Conservation (phyloP, 2,113 vertebrate species). For the Planiliza haematocheilus region DNA sequence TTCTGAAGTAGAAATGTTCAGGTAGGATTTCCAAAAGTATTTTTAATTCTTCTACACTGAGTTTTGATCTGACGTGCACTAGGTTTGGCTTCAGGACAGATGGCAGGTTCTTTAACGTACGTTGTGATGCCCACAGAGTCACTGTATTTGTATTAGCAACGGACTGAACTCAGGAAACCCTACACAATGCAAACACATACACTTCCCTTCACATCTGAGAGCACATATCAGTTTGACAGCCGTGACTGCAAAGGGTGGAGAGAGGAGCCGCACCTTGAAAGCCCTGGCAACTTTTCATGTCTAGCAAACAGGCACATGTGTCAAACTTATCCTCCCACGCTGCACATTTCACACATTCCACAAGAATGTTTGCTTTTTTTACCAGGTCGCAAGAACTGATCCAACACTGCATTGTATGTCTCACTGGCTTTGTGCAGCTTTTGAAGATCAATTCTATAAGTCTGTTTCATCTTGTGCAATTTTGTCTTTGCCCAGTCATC, state of each 20-base stretch:
- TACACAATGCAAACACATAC: slow-evolving; percentile 42
- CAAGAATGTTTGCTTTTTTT: slow-evolving; percentile 69
- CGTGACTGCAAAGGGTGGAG: slow-evolving; percentile 49
- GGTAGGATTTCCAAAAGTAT: too few species aligned
- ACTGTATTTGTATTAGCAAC: slow-evolving; percentile 26
- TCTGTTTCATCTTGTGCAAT: slow-evolving; percentile 60
- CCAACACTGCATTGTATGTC: slow-evolving; percentile 45
- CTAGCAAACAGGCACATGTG: slow-evolving; percentile 73
- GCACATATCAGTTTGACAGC: slow-evolving; percentile 62
- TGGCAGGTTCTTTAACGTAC: not conserved
- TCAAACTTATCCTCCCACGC: slow-evolving; percentile 77
- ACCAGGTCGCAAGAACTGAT: slow-evolving; percentile 63
- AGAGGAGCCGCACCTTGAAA: slow-evolving; percentile 74
- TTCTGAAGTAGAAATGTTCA: too few species aligned
- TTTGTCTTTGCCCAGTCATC: slow-evolving; percentile 72
- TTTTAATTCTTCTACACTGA: too few species aligned
- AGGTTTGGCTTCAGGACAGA: not conserved
- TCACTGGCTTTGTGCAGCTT: slow-evolving; percentile 22
- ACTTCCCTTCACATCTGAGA: slow-evolving; percentile 35
- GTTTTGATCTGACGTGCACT: not conserved
- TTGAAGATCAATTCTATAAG: slow-evolving; percentile 1
- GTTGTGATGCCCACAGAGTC: not conserved
- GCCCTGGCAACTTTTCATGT: slow-evolving; percentile 69
- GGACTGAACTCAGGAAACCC: slow-evolving; percentile 29
- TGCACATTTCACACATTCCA: slow-evolving; percentile 81